These are phyloP conservation scores for Callaeas wilsoni DNA, from an alignment of 2,113 vertebrate genomes.

Conservation along the genomic window DNA sequence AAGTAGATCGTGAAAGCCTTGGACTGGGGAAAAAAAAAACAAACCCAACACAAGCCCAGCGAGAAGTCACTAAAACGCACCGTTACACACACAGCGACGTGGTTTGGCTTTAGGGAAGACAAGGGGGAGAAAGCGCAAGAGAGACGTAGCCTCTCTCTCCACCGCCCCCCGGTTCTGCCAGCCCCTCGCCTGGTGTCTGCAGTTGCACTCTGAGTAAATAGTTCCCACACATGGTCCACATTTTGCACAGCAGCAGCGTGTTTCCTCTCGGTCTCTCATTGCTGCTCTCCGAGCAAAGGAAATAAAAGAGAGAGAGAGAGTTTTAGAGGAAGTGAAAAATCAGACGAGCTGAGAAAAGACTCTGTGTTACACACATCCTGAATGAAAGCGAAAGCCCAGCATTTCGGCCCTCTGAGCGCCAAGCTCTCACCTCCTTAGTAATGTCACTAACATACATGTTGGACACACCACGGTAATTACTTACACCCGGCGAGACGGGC, in stretches of 20 bases:
- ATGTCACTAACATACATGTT: neutral
- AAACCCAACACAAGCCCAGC: neutral
- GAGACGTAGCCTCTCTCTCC: neutral
- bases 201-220: constrained; percentile 65
- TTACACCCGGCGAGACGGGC: neutral
- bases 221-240: constrained; percentile 78
- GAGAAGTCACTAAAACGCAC: constrained; percentile 33
- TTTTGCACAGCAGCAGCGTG: constrained; percentile 74
- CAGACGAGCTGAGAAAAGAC: constrained; percentile 52
- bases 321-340: constrained; percentile 69
- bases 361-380: constrained; percentile 47
- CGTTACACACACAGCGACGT: neutral
- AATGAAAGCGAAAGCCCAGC: constrained; percentile 54
- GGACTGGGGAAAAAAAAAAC: neutral
- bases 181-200: constrained; percentile 29
- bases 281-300: constrained; percentile 53
- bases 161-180: neutral
- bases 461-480: neutral
- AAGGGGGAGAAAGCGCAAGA: neutral
- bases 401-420: neutral
- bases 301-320: neutral
- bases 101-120: constrained; percentile 26
- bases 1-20: neutral
- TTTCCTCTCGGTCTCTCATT: constrained; percentile 71
- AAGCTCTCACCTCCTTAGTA: constrained; percentile 25